Percentiles rank a stretch among this genome's conserved stretches.
Evolutionary conservation across 2,113 vertebrate species (phyloP).

Genomic region (Chaetops frenatus): DNA sequence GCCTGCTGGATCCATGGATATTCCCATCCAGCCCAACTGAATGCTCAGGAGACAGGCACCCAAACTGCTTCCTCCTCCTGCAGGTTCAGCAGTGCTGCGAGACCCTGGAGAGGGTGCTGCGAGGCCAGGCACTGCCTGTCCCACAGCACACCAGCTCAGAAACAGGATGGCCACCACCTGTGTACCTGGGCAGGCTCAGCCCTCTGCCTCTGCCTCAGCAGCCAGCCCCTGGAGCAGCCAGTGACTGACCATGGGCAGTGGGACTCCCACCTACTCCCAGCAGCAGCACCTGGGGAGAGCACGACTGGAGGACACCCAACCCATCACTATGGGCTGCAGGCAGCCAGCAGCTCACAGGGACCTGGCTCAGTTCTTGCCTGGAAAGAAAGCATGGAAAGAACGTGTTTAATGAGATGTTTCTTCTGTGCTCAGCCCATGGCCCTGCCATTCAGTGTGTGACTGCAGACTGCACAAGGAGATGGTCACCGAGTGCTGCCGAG

Average conservation of each 20-base stretch:
- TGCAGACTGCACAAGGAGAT: not conserved
- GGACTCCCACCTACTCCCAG: not conserved
- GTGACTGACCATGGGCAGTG: accelerated
- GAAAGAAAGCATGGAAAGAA: not conserved
- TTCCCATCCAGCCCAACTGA: not conserved
- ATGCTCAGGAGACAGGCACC: not conserved
- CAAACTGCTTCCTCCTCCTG: not conserved
- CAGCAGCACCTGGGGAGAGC: not conserved
- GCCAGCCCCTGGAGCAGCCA: not conserved
- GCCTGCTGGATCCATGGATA: not conserved
- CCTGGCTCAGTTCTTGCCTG: not conserved
- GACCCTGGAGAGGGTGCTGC: not conserved
- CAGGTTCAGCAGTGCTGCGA: not conserved
- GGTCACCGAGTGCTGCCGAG: not conserved
- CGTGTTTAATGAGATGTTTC: not conserved
- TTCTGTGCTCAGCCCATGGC: not conserved
- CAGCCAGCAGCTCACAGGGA: not conserved
- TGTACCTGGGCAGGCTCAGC: not conserved
- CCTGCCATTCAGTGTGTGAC: accelerated
- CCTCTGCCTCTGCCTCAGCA: not conserved
- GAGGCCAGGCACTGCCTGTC: not conserved
- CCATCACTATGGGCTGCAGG: not conserved
- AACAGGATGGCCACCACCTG: not conserved
- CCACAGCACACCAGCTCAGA: accelerated
- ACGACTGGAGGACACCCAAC: not conserved